Base-by-base conservation (phyloP, 2,113 vertebrate species). In the Stigmatopora argus region DNA sequence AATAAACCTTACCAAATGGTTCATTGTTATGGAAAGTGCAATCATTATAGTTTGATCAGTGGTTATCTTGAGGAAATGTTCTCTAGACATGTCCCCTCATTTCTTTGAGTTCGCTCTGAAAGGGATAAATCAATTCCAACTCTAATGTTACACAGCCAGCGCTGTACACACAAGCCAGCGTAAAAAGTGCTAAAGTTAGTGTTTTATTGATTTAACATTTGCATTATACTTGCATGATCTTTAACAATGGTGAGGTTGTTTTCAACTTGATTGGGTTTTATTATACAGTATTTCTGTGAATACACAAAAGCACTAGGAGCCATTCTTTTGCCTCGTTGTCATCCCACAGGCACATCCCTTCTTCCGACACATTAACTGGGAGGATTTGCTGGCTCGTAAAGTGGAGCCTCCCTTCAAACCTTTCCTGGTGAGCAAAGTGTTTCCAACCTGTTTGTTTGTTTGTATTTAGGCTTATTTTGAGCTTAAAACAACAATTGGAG, bases 381-480 rank as follows among this genome's bases (percentile, higher is more conserved):
- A 98, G 69, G 96, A 99, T 78, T 88, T 99, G 71, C 87, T 98
- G 64, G 95, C 94, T 57, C 92, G 96, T 65, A 99, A 96, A 86
- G 95, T 99, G 84, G 96, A 99, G 77, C 97, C 97, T 78, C 97
- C 97, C 14, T 99, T 99, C 88, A 99, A 97, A 81, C 97, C 96
- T 64, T 93, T 96, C 70, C 89, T 99, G 90, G 97, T 99, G 88
- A 75, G 93, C 26, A 17, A 14, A 21, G 1, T 55, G 13, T 53
- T 11, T 53, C 3, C 8, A 23, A 53, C 11, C 21, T 11, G 0
- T 13, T 4, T 0, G 3, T 19, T 53, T 53, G 21, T 23, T 19
- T 21, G 19, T 10, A 52, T 52, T 18, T 23, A 5, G 52, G 51
- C 3, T 5, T 55, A 55, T 55, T 11, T 5, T 55, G 21, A 6